These are phyloP conservation scores for Grapholita molesta DNA, from an alignment of 1,140 invertebrate genomes.

Conservation along the genomic window DNA sequence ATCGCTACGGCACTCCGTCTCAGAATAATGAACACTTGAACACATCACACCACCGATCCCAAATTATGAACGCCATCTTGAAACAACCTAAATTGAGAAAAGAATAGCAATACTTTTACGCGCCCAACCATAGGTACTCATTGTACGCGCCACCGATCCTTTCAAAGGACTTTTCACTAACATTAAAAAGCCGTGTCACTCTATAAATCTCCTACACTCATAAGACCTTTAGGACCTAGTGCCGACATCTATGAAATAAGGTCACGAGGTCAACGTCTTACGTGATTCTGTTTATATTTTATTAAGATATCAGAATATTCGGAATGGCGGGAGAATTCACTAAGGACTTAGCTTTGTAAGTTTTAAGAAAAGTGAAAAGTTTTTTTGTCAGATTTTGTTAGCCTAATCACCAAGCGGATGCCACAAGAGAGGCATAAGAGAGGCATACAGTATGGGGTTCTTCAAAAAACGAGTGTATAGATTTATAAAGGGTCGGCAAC, in stretches of 20 bases:
- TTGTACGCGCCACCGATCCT: background rate
- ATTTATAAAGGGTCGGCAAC: too few relatives aligned
- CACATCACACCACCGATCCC: too few relatives aligned
- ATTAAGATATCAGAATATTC: background rate
- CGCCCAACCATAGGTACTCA: background rate
- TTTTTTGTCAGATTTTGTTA: too few relatives aligned
- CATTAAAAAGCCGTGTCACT: background rate
- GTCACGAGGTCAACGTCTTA: background rate
- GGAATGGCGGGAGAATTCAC: background rate
- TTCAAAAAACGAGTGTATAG: too few relatives aligned
- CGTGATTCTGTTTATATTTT: slow-evolving; percentile 3
- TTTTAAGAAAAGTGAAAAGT: background rate
- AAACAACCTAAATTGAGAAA: background rate
- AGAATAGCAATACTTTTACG: background rate
- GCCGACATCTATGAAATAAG: background rate
- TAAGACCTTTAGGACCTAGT: background rate
- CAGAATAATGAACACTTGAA: too few relatives aligned
- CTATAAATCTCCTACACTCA: background rate
- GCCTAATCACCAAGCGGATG: too few relatives aligned
- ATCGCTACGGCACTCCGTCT: too few relatives aligned
- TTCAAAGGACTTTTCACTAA: background rate
- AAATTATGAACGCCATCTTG: background rate
- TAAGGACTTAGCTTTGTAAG: background rate
- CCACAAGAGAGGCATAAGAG: too few relatives aligned
- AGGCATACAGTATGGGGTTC: too few relatives aligned